Evolutionary conservation across 2,797 vertebrate genomes (phyloP).

Genomic region (Catamblyrhynchus diadema): DNA sequence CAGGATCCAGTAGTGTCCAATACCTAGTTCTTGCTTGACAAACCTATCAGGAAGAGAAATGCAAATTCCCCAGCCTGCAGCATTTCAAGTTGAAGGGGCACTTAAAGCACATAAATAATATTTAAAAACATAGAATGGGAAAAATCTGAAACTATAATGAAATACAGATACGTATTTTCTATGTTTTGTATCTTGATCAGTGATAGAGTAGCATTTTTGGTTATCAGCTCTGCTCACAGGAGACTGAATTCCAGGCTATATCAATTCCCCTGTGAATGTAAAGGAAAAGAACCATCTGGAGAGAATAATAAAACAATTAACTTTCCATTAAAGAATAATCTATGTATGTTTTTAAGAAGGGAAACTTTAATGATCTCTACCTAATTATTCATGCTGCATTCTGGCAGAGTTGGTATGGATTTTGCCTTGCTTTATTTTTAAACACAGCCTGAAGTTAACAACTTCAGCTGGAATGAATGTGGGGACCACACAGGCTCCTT

Average conservation of each 20-base stretch:
- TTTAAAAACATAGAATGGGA: not conserved
- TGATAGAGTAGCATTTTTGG: not conserved
- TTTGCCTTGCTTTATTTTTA: not conserved
- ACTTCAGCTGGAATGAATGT: not conserved
- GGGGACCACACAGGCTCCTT: not conserved
- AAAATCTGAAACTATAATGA: not conserved
- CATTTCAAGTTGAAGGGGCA: not conserved
- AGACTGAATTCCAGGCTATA: slow-evolving; percentile 45
- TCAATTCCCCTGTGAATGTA: slow-evolving; percentile 54
- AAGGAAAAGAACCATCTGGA: slow-evolving; percentile 77
- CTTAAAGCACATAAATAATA: not conserved
- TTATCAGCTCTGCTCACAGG: slow-evolving; percentile 20
- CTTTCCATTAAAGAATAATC: slow-evolving; percentile 80
- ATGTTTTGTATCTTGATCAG: not conserved
- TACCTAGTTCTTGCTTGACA: not conserved
- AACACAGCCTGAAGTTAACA: not conserved
- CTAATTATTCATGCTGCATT: slow-evolving; percentile 53
- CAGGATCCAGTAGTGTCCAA: not conserved
- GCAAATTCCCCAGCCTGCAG: not conserved
- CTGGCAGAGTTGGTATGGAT: not conserved
- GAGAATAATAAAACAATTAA: slow-evolving; percentile 79
- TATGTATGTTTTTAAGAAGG: slow-evolving; percentile 76
- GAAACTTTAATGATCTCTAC: slow-evolving; percentile 65
- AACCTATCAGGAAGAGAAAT: not conserved
- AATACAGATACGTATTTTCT: not conserved